Conservation (phyloP, 2,888 invertebrate species). For the Ectemnius lituratus region DNA sequence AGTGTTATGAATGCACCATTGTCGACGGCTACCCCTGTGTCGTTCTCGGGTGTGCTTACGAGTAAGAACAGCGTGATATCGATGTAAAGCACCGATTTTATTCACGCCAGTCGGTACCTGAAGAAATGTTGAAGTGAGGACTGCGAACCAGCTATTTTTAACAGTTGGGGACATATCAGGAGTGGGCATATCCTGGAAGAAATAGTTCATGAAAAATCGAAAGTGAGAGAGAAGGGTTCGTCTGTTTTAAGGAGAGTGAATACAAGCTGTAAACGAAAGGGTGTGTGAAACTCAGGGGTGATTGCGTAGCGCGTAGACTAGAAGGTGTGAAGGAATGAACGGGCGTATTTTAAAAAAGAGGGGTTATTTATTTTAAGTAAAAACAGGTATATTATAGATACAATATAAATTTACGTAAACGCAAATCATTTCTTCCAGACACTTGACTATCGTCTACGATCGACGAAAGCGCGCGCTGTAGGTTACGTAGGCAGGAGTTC, state of each 20-base stretch:
- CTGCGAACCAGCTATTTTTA: slow-evolving; percentile 62
- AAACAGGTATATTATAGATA: slow-evolving; percentile 61
- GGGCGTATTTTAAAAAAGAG: slow-evolving; percentile 58
- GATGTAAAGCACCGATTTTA: not conserved
- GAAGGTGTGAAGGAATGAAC: not conserved
- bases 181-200: slow-evolving; percentile 69
- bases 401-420: slow-evolving; percentile 51
- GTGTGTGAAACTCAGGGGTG: slow-evolving; percentile 14
- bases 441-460: slow-evolving; percentile 56
- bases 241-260: not conserved
- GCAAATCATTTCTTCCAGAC: slow-evolving; percentile 71
- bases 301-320: slow-evolving; percentile 1
- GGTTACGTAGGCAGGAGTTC: slow-evolving; percentile 30
- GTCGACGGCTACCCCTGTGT: slow-evolving; percentile 25
- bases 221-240: slow-evolving; percentile 4
- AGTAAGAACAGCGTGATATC: slow-evolving; percentile 20
- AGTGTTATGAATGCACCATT: slow-evolving; percentile 44
- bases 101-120: slow-evolving; percentile 71
- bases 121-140: slow-evolving; percentile 65
- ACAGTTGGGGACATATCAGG: slow-evolving; percentile 71
- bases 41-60: slow-evolving; percentile 28
- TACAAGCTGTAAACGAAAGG: slow-evolving; percentile 8
- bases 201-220: slow-evolving; percentile 44
- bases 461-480: slow-evolving; percentile 23
- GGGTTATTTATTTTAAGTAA: slow-evolving; percentile 71